Evolutionary conservation across 1,140 invertebrate species (phyloP), one percentile per base, ranked within the genome.

Genomic region (Heliconius hermathena): DNA sequence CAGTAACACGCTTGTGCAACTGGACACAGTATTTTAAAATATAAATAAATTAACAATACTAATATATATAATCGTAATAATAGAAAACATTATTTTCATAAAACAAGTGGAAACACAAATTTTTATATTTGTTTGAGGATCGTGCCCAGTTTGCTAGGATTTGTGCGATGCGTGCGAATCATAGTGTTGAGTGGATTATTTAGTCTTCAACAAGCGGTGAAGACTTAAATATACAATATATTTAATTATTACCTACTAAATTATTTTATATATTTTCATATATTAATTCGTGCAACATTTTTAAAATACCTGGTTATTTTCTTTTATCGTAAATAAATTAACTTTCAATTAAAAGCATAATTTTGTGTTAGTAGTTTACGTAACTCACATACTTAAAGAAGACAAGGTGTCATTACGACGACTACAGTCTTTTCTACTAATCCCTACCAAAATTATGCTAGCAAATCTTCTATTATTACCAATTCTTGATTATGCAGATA

Each of bases 81-180:
- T 1, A 26, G 26, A 3, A 26, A 66, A 66, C 9, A 29, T 66
- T 66, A 29, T 66, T 66, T 60, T 26, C 11, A 66, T 66, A 66
- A 66, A 66, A 29, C 60, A 11, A 66, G 5, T 66, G 22, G n/a
- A 66, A 66, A 29, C 4, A 66, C 60, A 66, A 16, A 11, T 29
- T 66, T 66, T 66, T 66, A 66, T 66, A 66, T 66, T 66, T 90
- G 84, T 90, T 90, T 90, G 84, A 74, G 77, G 85, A 83, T 88
- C 88, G 88, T 90, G 87, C 83, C 79, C 78, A 78, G 73, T 57
- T 73, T 66, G 82, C 71, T 60, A 66, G 74, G 74, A 74, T 77
- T 74, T 81, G 82, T 73, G 54, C 82, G 74, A 79, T 72, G 83
- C 89, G 88, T 89, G 89, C 84, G 73, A 83, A 82, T 82, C 76